Percentiles rank a stretch among this genome's conserved stretches.
Evolutionary conservation across 2,113 vertebrate species (phyloP).

Genomic region (Seriola quinqueradiata): DNA sequence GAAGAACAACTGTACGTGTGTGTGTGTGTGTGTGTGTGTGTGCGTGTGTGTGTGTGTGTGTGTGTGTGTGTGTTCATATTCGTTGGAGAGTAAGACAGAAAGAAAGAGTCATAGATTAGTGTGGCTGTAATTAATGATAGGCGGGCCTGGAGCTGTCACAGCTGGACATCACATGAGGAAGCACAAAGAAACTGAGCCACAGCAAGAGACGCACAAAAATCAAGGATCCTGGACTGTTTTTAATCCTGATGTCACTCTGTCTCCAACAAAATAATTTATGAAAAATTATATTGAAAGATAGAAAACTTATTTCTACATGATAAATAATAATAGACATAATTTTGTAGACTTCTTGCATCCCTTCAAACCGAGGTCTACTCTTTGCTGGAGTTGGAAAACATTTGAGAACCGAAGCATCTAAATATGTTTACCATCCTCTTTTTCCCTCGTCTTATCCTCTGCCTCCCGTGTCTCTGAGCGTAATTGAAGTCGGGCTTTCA

Average conservation of each 20-base stretch:
- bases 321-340: neutral
- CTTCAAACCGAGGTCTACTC: neutral
- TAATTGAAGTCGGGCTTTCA: conserved; percentile 39
- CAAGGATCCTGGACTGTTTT: neutral
- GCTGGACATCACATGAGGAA: conserved; percentile 18
- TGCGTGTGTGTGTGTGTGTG: neutral
- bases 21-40: neutral
- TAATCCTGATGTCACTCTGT: neutral
- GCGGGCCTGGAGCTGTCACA: conserved; percentile 36
- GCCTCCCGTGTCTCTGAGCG: neutral
- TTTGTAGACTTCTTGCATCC: neutral
- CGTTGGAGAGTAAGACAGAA: neutral
- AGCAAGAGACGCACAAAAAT: neutral
- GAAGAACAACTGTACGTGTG: conserved; percentile 8
- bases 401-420: conserved; percentile 17
- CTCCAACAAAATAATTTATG: neutral
- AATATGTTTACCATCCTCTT: conserved; percentile 27
- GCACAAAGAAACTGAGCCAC: conserved; percentile 3
- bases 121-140: conserved; percentile 49
- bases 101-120: neutral
- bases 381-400: neutral
- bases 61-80: conserved; percentile 4
- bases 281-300: neutral
- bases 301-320: neutral
- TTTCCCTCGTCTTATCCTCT: neutral